These are phyloP conservation scores for Graptemys geographica DNA, from an alignment of 2,797 vertebrate species.

Conservation along the genomic window DNA sequence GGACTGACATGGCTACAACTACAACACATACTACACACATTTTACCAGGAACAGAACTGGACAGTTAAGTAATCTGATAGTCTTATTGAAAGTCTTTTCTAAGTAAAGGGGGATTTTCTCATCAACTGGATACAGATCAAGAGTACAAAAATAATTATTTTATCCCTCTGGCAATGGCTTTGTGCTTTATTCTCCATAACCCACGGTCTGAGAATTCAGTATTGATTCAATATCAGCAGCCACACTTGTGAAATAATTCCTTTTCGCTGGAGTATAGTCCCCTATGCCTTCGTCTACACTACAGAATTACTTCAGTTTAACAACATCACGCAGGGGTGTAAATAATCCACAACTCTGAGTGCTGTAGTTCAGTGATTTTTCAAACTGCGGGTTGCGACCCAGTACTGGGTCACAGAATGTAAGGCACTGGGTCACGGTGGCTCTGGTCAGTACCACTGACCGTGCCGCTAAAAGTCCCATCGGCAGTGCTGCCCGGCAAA, in stretches of 20 bases:
- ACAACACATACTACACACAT: not conserved
- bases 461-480: too few relatives aligned
- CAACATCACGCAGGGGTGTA: too few relatives aligned
- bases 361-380: too few relatives aligned
- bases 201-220: not conserved
- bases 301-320: too few relatives aligned
- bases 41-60: not conserved
- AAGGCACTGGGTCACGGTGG: too few relatives aligned
- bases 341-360: too few relatives aligned
- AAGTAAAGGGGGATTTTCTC: not conserved
- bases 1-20: not conserved
- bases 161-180: not conserved
- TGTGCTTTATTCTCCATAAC: not conserved
- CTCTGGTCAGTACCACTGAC: too few relatives aligned
- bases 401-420: too few relatives aligned
- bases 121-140: not conserved
- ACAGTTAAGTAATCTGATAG: not conserved
- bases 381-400: too few relatives aligned
- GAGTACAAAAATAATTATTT: not conserved
- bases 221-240: not conserved
- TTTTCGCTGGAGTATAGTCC: not conserved
- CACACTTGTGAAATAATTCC: not conserved
- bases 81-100: not conserved
- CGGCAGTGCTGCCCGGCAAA: too few relatives aligned
- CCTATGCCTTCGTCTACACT: too few relatives aligned